Percentiles rank a stretch among this genome's conserved stretches.
Conservation (phyloP, 2,113 vertebrate genomes). For the Psephotus haematonotus region DNA sequence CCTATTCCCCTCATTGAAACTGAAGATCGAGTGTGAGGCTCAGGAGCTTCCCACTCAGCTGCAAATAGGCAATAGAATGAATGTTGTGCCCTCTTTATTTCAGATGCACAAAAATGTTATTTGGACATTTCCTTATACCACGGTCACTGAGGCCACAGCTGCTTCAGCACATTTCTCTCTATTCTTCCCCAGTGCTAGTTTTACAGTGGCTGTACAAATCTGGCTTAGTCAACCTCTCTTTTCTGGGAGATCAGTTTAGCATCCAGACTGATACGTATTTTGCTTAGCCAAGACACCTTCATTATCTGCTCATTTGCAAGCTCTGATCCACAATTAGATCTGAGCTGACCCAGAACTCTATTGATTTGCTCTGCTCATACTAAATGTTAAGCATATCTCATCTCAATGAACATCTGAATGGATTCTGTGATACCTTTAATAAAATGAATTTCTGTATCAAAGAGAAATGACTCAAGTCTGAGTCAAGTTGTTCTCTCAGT, state of each 20-base stretch:
- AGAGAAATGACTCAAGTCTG: neutral
- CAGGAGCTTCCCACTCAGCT: neutral
- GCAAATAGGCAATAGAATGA: neutral
- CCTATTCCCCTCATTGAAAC: neutral
- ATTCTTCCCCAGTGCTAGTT: accelerated
- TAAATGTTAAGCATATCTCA: neutral
- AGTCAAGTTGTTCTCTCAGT: neutral
- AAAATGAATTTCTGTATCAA: neutral
- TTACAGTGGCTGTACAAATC: neutral
- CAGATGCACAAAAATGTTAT: neutral
- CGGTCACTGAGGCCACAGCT: neutral
- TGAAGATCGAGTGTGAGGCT: neutral
- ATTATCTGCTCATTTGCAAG: neutral
- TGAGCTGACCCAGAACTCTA: neutral
- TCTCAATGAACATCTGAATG: accelerated
- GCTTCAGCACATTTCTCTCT: neutral
- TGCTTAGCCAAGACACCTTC: neutral
- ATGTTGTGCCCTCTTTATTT: neutral
- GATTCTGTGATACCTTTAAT: neutral
- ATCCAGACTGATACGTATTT: neutral
- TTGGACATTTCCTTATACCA: neutral
- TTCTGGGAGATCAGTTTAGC: neutral
- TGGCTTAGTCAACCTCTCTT: neutral
- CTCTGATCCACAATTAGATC: neutral
- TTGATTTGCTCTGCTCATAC: neutral